A percentile compares a stretch with the other conserved stretches of the same genome.
Evolutionary conservation across 2,113 vertebrate genomes (phyloP).

Genomic region (Eptesicus fuscus): DNA sequence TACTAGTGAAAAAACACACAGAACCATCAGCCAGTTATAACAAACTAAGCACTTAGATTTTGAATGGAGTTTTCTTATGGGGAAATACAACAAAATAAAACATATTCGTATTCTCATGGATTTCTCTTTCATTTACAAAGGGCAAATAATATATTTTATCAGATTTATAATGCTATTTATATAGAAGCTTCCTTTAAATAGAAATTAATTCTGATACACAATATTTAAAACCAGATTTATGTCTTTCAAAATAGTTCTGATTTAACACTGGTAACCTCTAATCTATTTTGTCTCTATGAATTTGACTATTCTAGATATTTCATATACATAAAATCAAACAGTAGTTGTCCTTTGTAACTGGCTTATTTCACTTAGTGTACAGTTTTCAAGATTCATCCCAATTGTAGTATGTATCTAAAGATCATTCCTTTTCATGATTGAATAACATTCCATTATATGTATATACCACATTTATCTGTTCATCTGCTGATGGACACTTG

Average conservation of each 20-base stretch:
- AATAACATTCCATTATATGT: background rate
- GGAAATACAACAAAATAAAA: background rate
- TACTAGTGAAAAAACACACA: background rate
- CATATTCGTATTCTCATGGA: background rate
- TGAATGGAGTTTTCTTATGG: background rate
- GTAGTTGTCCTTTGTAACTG: background rate
- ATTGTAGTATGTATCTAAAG: background rate
- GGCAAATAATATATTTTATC: background rate
- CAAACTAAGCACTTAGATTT: background rate
- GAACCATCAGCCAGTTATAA: background rate
- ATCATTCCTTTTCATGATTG: background rate
- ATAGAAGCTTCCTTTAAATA: background rate
- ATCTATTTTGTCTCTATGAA: background rate
- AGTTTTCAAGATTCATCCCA: background rate
- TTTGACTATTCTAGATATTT: background rate
- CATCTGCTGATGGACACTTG: background rate
- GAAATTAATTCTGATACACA: background rate
- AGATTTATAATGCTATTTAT: background rate
- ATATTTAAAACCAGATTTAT: background rate
- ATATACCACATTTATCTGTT: background rate
- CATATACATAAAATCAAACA: background rate
- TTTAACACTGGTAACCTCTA: background rate
- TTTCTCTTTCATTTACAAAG: constrained; percentile 6
- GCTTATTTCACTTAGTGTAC: background rate
- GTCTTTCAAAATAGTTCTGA: background rate